A percentile compares a stretch with the other conserved stretches of the same genome.
Conservation (phyloP, 2,113 vertebrate species). For the Thermophis baileyi region DNA sequence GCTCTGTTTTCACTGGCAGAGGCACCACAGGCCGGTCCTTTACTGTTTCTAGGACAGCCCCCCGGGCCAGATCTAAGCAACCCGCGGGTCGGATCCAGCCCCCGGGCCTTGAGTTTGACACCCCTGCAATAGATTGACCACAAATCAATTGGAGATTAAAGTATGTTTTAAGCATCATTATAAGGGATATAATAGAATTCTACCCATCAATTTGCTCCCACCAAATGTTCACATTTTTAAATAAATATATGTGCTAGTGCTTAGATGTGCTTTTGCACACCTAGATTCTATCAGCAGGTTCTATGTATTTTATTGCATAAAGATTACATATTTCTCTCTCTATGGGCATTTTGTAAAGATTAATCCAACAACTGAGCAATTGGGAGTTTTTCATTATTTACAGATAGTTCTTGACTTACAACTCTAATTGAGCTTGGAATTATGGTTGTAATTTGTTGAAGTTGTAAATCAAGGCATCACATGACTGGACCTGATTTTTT, state of each 20-base stretch:
- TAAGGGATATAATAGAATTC: neutral
- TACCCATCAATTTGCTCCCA: neutral
- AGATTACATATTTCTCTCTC: neutral
- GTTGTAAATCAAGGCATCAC: neutral
- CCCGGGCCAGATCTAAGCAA: too few relatives aligned
- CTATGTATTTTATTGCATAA: neutral
- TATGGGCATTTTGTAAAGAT: neutral
- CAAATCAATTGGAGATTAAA: slow-evolving; percentile 20
- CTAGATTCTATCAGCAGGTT: neutral
- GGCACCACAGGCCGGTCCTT: too few relatives aligned
- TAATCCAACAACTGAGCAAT: neutral
- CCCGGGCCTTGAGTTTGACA: too few relatives aligned
- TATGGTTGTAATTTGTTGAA: neutral
- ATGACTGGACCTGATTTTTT: neutral
- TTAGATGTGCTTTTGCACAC: neutral
- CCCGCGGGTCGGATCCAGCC: too few relatives aligned
- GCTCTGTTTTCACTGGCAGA: too few relatives aligned
- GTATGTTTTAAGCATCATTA: neutral
- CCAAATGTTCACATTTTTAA: neutral
- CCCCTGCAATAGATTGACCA: neutral
- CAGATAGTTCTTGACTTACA: neutral
- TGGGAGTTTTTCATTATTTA: neutral
- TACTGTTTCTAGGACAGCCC: too few relatives aligned
- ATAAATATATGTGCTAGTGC: neutral
- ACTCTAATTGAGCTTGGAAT: neutral